A percentile compares a stretch with the other conserved stretches of the same genome.
Conservation (phyloP, 2,797 vertebrate genomes). For the Macroramphosus scolopax region DNA sequence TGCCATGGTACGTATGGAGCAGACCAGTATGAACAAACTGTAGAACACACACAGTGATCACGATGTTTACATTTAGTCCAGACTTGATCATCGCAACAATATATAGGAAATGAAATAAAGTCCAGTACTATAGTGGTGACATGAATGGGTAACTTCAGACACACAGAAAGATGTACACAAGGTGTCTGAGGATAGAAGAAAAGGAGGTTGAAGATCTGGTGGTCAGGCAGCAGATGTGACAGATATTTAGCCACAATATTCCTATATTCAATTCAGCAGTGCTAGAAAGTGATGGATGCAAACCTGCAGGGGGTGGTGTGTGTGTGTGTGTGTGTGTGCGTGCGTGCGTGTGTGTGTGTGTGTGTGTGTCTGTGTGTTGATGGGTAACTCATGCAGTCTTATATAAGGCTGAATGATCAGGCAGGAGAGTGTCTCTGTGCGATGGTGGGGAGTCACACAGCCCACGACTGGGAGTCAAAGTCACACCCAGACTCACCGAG, state of each 20-base stretch:
- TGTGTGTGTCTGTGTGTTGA: too few species aligned
- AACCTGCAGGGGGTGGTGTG: too few species aligned
- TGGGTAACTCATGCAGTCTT: too few species aligned
- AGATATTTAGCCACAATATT: constrained; percentile 18
- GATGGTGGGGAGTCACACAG: too few species aligned
- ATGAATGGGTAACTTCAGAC: too few species aligned
- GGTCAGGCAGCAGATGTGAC: too few species aligned
- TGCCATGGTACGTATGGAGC: constrained; percentile 78
- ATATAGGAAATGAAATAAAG: neutral
- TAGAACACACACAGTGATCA: neutral
- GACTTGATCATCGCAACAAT: too few species aligned
- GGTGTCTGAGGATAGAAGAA: constrained; percentile 1
- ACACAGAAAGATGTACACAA: neutral
- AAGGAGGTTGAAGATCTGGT: neutral
- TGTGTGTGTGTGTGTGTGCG: too few species aligned
- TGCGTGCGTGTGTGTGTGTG: too few species aligned
- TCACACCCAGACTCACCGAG: too few species aligned
- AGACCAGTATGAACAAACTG: constrained; percentile 4
- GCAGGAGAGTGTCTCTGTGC: constrained; percentile 25
- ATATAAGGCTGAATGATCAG: constrained; percentile 26
- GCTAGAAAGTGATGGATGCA: constrained; percentile 26
- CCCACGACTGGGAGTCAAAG: too few species aligned
- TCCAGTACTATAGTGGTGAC: too few species aligned
- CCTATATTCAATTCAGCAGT: constrained; percentile 14
- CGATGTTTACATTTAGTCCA: constrained; percentile 1